These are phyloP conservation scores for Resseliella maxima DNA, from an alignment of 2,888 invertebrate species.

Conservation along the genomic window DNA sequence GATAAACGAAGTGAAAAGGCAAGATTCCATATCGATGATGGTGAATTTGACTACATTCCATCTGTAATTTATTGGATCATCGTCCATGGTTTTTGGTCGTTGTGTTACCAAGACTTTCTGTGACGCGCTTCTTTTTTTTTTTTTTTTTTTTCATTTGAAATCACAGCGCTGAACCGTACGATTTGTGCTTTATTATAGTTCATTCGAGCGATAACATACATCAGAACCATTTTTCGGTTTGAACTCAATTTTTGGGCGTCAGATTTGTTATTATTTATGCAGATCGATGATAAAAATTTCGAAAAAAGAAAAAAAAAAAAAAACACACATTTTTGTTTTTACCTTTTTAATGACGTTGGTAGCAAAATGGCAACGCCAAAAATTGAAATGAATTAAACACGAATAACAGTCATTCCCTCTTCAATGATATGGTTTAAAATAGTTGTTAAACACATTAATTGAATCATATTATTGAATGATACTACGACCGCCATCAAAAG, in stretches of 20 bases:
- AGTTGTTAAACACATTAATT: background rate
- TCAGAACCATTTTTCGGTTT: background rate
- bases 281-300: conserved; percentile 1
- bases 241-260: background rate
- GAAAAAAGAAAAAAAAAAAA: too few species aligned
- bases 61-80: background rate
- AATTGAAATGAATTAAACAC: background rate
- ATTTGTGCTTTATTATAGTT: background rate
- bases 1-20: background rate
- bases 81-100: background rate
- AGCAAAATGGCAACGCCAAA: background rate
- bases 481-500: background rate
- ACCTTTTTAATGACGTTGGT: background rate
- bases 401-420: background rate
- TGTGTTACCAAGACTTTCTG: background rate
- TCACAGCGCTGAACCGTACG: background rate
- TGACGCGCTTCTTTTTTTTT: background rate
- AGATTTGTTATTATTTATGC: background rate
- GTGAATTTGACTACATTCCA: background rate
- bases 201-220: conserved; percentile 41
- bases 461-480: background rate
- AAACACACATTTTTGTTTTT: too few species aligned
- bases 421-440: conserved; percentile 1
- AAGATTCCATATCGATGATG: background rate
- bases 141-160: background rate